Percentiles rank a stretch among this genome's conserved stretches.
Evolutionary conservation across 1,140 invertebrate genomes (phyloP).

Genomic region (Dolichoris vasculosae): DNA sequence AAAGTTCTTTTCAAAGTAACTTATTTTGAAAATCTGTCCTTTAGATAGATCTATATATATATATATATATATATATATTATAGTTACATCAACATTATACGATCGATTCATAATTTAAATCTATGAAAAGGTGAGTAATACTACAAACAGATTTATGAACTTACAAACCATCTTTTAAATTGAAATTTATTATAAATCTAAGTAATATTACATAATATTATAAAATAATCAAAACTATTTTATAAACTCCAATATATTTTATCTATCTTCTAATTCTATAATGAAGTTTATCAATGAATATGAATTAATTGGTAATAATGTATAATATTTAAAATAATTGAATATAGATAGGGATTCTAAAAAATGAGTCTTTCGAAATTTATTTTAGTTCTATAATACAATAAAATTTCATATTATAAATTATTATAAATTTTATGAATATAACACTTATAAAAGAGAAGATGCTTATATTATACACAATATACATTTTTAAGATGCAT

Average conservation of each 20-base stretch:
- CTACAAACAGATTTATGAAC: background rate
- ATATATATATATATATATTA: no score
- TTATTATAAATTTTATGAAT: no score
- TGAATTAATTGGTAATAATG: background rate
- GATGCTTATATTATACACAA: no score
- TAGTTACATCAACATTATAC: background rate
- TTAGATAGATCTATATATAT: no score
- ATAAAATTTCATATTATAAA: no score
- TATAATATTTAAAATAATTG: no score
- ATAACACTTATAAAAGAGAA: no score
- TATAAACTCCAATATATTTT: background rate
- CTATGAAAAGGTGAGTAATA: background rate
- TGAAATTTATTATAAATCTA: background rate
- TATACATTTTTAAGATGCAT: no score
- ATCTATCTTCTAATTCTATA: background rate
- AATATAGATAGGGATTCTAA: no score
- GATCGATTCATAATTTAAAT: background rate
- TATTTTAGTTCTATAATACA: no score
- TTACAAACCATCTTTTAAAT: background rate
- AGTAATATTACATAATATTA: background rate
- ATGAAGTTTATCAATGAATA: background rate
- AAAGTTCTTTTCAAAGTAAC: background rate
- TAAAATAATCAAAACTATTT: background rate
- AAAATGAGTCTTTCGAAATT: no score
- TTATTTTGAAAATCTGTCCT: background rate